phyloP scores from a whole-genome alignment of 2,888 invertebrate species.

The Adelphocoris suturalis region DNA sequence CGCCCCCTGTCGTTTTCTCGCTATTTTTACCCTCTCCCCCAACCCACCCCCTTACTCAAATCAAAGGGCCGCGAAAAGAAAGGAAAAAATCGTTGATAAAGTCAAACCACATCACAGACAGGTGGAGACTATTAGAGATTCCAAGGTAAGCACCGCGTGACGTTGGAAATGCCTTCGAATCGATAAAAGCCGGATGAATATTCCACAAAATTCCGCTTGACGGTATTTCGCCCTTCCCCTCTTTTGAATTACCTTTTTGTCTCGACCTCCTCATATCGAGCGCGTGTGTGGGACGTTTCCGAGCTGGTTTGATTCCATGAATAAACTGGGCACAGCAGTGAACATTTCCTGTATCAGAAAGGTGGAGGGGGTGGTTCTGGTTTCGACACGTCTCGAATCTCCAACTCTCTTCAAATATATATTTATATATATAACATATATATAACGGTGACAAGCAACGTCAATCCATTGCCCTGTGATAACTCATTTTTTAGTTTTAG shows the following conservation, averaged over 20 bases:
- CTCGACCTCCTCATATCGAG: neutral
- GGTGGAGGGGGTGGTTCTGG: no score
- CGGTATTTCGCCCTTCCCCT: neutral
- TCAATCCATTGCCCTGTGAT: no score
- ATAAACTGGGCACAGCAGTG: neutral
- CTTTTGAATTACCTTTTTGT: neutral
- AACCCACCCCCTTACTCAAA: no score
- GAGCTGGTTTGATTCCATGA: neutral
- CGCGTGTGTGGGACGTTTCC: neutral
- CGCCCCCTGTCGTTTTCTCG: neutral
- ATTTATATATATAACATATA: no score
- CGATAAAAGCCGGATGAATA: neutral
- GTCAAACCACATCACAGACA: conserved; percentile 10
- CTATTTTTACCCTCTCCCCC: neutral
- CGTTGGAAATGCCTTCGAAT: neutral
- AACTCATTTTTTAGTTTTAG: no score
- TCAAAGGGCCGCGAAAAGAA: neutral
- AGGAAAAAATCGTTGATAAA: conserved; percentile 15
- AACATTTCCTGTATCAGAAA: neutral
- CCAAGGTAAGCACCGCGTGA: conserved; percentile 1
- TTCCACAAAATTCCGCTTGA: neutral
- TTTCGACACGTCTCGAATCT: no score
- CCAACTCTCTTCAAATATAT: no score
- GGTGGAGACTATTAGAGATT: conserved; percentile 12
- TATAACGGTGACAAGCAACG: no score